Evolutionary conservation across 2,113 vertebrate species (phyloP), one percentile per base, ranked within the genome.

Genomic region (Axis porcinus): DNA sequence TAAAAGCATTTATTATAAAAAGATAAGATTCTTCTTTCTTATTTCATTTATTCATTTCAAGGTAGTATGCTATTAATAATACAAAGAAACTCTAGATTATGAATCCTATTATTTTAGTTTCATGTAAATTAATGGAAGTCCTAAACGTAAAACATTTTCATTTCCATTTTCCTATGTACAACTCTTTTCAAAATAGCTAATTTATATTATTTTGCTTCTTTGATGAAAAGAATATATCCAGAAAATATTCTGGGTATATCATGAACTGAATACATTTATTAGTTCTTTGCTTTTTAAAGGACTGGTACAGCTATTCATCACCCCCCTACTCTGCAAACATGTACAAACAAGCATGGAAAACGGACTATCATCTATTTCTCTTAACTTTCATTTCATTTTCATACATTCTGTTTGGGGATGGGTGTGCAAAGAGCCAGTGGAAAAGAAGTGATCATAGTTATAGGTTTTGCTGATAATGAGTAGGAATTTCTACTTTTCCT

Each of bases 101-200:
- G 74, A 74, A 85, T 45, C 3, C 43, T 67, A 76, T 55, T 81
- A 87, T 90, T 95, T 94, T 28, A 88, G 60, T 86, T 85, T 62
- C 52, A 90, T 81, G 52, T 81, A 94, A 85, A 95, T 96, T 86
- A 83, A 86, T n/a, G 1, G 76, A 92, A 97, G 60, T 62, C 10
- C 86, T 95, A 87, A 90, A 86, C 28, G 86, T 10, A 85, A 86
- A 97, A 83, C 21, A 87, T 93, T 95, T 96, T 92, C 30, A 67
- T 91, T 78, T 91, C 79, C 23, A 85, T 87, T 94, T 92, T 95
- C 43, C 25, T n/a, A 74, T 43, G 19, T 82, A 86, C 6, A 92
- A 91, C 7, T 92, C 7, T 95, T 82, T 47, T 94, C 52, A 94
- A 97, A 88, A 96, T 33, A 86, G 43, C n/a, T 91, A 27, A 62